Evolutionary conservation across 1,140 invertebrate genomes (phyloP).

Genomic region (Formica selysi): DNA sequence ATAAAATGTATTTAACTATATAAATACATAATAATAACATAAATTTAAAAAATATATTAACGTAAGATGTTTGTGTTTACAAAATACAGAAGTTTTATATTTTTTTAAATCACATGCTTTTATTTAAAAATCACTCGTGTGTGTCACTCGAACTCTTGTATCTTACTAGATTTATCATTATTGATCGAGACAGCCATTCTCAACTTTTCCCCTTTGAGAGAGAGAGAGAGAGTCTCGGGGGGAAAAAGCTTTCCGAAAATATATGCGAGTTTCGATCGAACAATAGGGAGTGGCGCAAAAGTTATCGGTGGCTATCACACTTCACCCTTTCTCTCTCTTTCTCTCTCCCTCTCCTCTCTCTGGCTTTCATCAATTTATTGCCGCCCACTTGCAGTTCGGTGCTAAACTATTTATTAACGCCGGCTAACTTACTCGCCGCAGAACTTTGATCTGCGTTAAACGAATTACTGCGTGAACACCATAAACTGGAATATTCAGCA

Average conservation of each 20-base stretch:
- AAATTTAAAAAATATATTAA: not conserved
- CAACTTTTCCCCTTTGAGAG: not conserved
- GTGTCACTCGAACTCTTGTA: no score
- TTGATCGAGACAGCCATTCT: not conserved
- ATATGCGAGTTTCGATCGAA: conserved; percentile 55
- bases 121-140: not conserved
- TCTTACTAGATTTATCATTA: not conserved
- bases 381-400: conserved; percentile 37
- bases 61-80: not conserved
- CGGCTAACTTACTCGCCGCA: conserved; percentile 35
- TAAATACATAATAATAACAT: not conserved
- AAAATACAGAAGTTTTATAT: not conserved
- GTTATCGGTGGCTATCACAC: conserved; percentile 65
- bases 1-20: not conserved
- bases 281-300: conserved; percentile 49
- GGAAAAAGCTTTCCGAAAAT: conserved; percentile 34
- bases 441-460: conserved; percentile 65
- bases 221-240: no score
- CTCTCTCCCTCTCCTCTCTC: conserved; percentile 29
- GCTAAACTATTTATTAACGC: conserved; percentile 69
- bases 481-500: conserved; percentile 64
- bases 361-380: conserved; percentile 66
- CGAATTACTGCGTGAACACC: conserved; percentile 60
- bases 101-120: not conserved
- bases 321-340: conserved; percentile 56